These are phyloP conservation scores for Agraylea sexmaculata DNA, from an alignment of 1,140 invertebrate species.

Conservation along the genomic window DNA sequence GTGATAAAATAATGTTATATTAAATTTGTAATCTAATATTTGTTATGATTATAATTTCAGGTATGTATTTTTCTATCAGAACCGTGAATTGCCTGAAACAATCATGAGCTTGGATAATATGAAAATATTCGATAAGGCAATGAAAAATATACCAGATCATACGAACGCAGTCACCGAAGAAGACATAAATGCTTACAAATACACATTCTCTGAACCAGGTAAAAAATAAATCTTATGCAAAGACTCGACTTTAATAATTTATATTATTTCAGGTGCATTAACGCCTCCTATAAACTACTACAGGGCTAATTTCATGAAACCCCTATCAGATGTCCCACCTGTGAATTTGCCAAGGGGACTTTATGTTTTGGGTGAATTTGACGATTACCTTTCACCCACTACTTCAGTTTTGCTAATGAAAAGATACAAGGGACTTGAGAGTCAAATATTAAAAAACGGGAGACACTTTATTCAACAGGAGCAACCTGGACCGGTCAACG, in stretches of 20 bases:
- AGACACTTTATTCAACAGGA: constrained; percentile 50
- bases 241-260: neutral
- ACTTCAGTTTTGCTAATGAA: constrained; percentile 28
- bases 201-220: constrained; percentile 40
- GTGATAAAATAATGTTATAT: constrained; percentile 1
- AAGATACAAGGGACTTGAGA: constrained; percentile 29
- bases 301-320: constrained; percentile 25
- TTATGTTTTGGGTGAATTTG: constrained; percentile 43
- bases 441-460: constrained; percentile 32
- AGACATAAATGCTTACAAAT: constrained; percentile 47
- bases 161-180: constrained; percentile 28
- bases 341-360: constrained; percentile 22
- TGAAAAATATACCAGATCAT: constrained; percentile 11
- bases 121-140: constrained; percentile 17
- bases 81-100: constrained; percentile 43
- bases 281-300: constrained; percentile 51
- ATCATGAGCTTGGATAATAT: constrained; percentile 31
- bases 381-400: constrained; percentile 33
- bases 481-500: constrained; percentile 40
- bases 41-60: constrained; percentile 30
- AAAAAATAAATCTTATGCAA: constrained; percentile 6
- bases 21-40: neutral
- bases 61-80: constrained; percentile 47
- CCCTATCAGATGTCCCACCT: neutral
- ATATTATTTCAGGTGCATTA: constrained; percentile 35